Percentiles rank a stretch among this genome's conserved stretches.
Evolutionary conservation across 2,888 invertebrate genomes (phyloP).

Genomic region (Lacanobia wlatinum): DNA sequence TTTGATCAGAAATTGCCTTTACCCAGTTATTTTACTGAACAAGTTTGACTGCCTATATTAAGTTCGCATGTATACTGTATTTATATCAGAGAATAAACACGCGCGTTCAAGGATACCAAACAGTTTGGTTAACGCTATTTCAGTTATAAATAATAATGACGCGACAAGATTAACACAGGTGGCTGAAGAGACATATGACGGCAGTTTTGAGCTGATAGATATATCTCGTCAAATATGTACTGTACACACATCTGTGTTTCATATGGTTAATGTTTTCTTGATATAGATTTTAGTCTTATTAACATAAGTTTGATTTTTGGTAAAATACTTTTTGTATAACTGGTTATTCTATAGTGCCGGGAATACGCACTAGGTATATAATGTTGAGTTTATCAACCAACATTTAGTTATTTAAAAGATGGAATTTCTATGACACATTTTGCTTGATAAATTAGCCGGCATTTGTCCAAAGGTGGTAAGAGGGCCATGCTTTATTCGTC

Average conservation of each 20-base stretch:
- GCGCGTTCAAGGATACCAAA: conserved; percentile 31
- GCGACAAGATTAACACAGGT: conserved; percentile 53
- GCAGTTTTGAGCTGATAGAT: conserved; percentile 1
- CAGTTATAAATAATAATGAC: conserved; percentile 52
- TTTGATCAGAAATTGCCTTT: neutral
- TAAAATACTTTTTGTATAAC: neutral
- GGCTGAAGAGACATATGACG: conserved; percentile 11
- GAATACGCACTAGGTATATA: too few species aligned
- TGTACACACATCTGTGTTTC: neutral
- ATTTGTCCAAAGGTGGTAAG: neutral
- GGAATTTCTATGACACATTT: neutral
- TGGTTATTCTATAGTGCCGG: neutral
- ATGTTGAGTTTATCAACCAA: too few species aligned
- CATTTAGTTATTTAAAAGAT: neutral
- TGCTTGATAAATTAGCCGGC: neutral
- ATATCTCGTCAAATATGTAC: conserved; percentile 6
- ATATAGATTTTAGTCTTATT: neutral
- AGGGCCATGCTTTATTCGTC: too few species aligned
- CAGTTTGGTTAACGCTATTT: conserved; percentile 24
- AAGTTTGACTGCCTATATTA: conserved; percentile 11
- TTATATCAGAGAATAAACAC: conserved; percentile 32
- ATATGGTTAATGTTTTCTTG: neutral
- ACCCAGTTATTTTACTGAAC: conserved; percentile 8
- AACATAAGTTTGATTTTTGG: neutral
- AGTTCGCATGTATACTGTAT: conserved; percentile 12